Conservation (phyloP, 2,888 invertebrate species). For the Malacosoma neustria region DNA sequence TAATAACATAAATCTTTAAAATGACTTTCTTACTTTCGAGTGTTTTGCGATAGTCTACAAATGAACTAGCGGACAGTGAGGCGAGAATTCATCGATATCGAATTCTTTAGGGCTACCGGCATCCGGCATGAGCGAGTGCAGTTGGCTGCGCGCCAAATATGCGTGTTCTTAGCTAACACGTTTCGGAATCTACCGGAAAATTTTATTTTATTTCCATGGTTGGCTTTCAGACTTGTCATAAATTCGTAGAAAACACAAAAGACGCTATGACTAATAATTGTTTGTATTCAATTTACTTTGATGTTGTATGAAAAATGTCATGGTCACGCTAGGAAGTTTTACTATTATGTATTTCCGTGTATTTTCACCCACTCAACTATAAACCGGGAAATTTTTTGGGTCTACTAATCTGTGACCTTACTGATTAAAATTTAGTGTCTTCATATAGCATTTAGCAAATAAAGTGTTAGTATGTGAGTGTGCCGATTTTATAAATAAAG, state of each 20-base stretch:
- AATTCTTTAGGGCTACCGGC: slow-evolving; percentile 33
- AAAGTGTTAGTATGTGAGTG: too few species aligned
- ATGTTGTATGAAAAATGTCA: slow-evolving; percentile 4
- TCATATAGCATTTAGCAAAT: too few species aligned
- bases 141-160: slow-evolving; percentile 45
- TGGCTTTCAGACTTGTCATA: slow-evolving; percentile 23
- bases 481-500: too few species aligned
- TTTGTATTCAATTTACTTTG: slow-evolving; percentile 10
- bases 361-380: slow-evolving; percentile 5
- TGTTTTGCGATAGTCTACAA: too few species aligned
- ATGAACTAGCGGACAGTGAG: too few species aligned
- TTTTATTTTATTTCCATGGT: slow-evolving; percentile 30
- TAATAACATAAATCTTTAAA: too few species aligned
- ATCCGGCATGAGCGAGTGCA: slow-evolving; percentile 48
- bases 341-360: slow-evolving; percentile 7
- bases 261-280: slow-evolving; percentile 21
- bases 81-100: slow-evolving; percentile 7
- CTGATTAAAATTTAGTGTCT: too few species aligned
- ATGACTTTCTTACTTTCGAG: too few species aligned
- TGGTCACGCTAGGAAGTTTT: neutral
- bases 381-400: slow-evolving; percentile 11
- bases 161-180: slow-evolving; percentile 41
- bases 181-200: slow-evolving; percentile 41
- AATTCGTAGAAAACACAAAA: slow-evolving; percentile 25
- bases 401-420: slow-evolving; percentile 2